These are phyloP conservation scores for Acanthurus tractus DNA, from an alignment of 2,797 vertebrate species.

Conservation along the genomic window DNA sequence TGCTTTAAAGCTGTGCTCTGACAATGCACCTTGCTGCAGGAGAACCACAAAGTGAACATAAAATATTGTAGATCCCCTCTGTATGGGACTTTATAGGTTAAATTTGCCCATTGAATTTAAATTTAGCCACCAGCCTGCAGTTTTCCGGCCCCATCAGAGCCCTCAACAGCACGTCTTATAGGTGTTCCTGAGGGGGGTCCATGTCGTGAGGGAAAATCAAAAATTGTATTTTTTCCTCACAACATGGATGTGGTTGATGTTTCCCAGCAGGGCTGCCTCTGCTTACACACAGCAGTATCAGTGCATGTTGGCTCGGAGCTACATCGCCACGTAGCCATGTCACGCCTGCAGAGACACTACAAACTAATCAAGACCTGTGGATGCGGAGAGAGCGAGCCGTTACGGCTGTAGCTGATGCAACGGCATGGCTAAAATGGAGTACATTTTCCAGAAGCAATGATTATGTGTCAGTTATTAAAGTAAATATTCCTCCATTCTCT, in stretches of 20 bases:
- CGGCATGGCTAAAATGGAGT: slow-evolving; percentile 12
- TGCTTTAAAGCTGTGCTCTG: not conserved
- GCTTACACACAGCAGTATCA: slow-evolving; percentile 33
- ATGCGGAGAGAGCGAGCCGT: slow-evolving; percentile 12
- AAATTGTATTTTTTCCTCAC: slow-evolving; percentile 58
- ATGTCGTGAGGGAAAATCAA: slow-evolving; percentile 37
- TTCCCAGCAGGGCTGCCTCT: slow-evolving; percentile 45
- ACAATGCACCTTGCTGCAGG: slow-evolving; percentile 30
- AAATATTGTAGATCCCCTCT: slow-evolving; percentile 42
- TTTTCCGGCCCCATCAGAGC: slow-evolving; percentile 25
- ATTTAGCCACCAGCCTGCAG: slow-evolving; percentile 26
- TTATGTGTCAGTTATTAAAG: not conserved
- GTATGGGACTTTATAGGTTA: slow-evolving; percentile 27
- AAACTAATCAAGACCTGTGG: slow-evolving; percentile 42
- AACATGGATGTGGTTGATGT: slow-evolving; percentile 48
- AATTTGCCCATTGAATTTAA: slow-evolving; percentile 43
- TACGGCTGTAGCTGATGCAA: not conserved
- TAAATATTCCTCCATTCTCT: not conserved
- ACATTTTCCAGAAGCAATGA: not conserved
- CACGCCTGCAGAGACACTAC: slow-evolving; percentile 40
- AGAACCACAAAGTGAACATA: slow-evolving; percentile 17
- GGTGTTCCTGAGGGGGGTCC: slow-evolving; percentile 11
- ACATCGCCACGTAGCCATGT: slow-evolving; percentile 23
- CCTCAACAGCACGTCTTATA: slow-evolving; percentile 33
- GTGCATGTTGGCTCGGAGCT: slow-evolving; percentile 47